These are phyloP conservation scores for Nematopogon swammerdamellus DNA, from an alignment of 2,888 invertebrate species.

Conservation along the genomic window DNA sequence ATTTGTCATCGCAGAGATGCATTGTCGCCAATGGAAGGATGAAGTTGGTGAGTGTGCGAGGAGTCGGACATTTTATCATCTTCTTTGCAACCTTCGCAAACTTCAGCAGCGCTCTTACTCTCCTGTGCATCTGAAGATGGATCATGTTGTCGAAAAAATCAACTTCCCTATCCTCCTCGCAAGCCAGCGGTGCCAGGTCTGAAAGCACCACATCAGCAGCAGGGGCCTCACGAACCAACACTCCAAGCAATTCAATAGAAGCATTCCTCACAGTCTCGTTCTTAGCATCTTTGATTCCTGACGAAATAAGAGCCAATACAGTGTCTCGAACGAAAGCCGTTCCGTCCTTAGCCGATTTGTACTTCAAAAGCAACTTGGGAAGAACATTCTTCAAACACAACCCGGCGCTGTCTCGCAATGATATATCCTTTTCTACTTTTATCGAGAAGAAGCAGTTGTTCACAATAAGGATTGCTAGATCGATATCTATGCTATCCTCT, in stretches of 20 bases:
- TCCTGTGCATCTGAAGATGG: constrained; percentile 83
- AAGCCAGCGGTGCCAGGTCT: constrained; percentile 66
- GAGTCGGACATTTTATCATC: constrained; percentile 56
- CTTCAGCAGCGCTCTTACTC: constrained; percentile 77
- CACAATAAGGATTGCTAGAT: constrained; percentile 69
- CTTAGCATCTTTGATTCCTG: constrained; percentile 66
- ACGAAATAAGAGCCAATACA: constrained; percentile 68
- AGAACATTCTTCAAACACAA: constrained; percentile 70
- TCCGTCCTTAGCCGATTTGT: constrained; percentile 53
- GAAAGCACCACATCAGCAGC: constrained; percentile 66
- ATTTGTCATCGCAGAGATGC: constrained; percentile 76
- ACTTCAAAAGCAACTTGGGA: constrained; percentile 58
- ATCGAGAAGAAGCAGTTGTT: constrained; percentile 81
- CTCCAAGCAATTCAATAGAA: constrained; percentile 74
- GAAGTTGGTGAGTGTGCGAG: constrained; percentile 77
- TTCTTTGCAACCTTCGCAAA: constrained; percentile 66
- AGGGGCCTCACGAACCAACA: constrained; percentile 69
- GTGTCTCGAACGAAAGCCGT: constrained; percentile 70
- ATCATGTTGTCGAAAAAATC: constrained; percentile 94
- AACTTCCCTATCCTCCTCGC: constrained; percentile 73
- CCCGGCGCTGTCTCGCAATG: constrained; percentile 74
- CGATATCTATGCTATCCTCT: constrained; percentile 52
- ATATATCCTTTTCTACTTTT: constrained; percentile 76
- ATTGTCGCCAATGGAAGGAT: constrained; percentile 79
- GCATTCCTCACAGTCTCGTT: constrained; percentile 75